Base-by-base conservation (phyloP, 1,140 invertebrate genomes). In the Saccostrea cuccullata region DNA sequence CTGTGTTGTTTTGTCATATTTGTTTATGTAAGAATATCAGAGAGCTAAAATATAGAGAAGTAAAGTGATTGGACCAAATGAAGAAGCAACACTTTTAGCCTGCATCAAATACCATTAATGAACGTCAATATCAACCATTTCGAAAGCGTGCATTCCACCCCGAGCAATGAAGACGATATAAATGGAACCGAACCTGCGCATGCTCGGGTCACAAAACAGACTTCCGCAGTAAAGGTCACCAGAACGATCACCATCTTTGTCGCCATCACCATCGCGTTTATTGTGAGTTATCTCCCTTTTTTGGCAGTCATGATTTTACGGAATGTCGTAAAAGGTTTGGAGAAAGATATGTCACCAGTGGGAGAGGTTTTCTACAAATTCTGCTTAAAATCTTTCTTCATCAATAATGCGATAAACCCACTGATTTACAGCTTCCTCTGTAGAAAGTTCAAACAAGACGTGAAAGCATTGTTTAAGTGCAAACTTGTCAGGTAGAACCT, bases 21-120 rank as follows among this genome's bases (percentile, higher is more conserved):
- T 15, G 85, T 93, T 6, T 93, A 93, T 82, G 89, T 91, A 30
- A 64, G 90, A 20, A 92, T 93, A 47, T 93, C 91, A 89, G 30
- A 30, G 26, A 77, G 26, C 26, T 23, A 77, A 77, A 26, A 15
- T 9, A 12, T 4, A 23, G 5, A 77, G 70, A 17, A 26, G 15
- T 3, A 77, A 30, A 77, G 30, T 30, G 2, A 20, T 17, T 64
- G 58, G 58, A 64, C 58, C 58, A n/a, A 64, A 2, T 8, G 58
- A 64, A n/a, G 17, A 17, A 64, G 58, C 17, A 17, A 20, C 58
- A 64, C 13, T 60, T 4, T 60, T 13, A 60, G 58, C 58, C 58
- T 4, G 13, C 58, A 60, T 20, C 58, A 60, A 20, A 17, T 20
- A 60, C 20, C 58, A 4, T 20, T 60, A 60, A 60, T 60, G 58